These are phyloP conservation scores for Montipora cactus DNA, from an alignment of 64 coral and sea anemone species.

Conservation along the genomic window DNA sequence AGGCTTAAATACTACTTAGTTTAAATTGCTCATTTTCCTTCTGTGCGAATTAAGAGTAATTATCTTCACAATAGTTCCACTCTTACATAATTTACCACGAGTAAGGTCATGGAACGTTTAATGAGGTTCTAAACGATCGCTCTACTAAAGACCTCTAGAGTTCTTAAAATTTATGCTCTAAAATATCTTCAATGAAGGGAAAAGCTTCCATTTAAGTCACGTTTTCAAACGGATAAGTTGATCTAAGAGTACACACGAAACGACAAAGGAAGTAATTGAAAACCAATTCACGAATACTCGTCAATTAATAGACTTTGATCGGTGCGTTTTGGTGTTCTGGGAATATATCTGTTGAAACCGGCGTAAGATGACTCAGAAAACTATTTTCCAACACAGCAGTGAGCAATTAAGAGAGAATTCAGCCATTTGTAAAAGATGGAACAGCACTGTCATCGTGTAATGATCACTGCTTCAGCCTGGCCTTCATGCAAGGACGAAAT, in stretches of 20 bases:
- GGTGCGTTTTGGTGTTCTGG: not conserved
- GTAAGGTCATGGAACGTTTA: not conserved
- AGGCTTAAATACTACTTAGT: not conserved
- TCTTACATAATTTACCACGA: not conserved
- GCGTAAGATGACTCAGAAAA: no score
- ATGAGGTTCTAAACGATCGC: not conserved
- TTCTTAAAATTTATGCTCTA: not conserved
- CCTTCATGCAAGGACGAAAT: no score
- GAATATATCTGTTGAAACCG: not conserved
- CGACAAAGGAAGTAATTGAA: slow-evolving; percentile 31
- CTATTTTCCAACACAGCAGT: slow-evolving; percentile 12
- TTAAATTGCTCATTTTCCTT: slow-evolving; percentile 28
- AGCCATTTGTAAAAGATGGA: no score
- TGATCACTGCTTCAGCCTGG: no score
- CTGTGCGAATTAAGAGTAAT: slow-evolving; percentile 24
- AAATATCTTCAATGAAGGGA: not conserved
- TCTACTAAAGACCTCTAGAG: not conserved
- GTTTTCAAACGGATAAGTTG: not conserved
- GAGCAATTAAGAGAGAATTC: not conserved
- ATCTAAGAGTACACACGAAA: not conserved
- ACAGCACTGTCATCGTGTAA: no score
- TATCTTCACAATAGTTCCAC: slow-evolving; percentile 39
- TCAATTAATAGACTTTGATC: not conserved
- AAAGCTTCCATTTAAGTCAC: not conserved
- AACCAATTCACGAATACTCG: not conserved